A percentile compares a stretch with the other conserved stretches of the same genome.
Evolutionary conservation across 2,113 vertebrate species (phyloP).

Genomic region (Rhinoptilus africanus): DNA sequence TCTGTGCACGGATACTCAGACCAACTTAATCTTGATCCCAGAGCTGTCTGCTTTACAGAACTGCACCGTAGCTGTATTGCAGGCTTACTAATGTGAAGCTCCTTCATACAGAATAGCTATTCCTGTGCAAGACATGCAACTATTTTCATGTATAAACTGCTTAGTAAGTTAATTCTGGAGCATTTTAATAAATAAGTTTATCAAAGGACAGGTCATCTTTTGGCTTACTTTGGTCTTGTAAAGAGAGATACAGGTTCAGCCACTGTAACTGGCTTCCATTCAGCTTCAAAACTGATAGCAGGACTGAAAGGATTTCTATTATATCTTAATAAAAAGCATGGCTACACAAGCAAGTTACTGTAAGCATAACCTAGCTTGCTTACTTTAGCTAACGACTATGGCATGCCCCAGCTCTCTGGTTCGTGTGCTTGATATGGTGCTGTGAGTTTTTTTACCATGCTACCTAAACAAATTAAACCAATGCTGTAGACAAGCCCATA

Average conservation of each 20-base stretch:
- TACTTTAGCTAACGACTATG: background rate
- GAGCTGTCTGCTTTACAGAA: background rate
- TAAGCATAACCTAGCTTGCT: background rate
- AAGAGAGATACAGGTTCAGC: background rate
- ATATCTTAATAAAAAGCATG: background rate
- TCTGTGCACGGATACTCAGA: background rate
- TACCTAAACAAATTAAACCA: background rate
- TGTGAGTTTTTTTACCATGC: background rate
- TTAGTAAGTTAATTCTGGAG: background rate
- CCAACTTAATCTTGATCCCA: background rate
- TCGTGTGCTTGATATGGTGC: background rate
- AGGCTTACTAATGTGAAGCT: fast-evolving
- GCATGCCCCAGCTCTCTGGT: background rate
- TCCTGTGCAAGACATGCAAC: background rate
- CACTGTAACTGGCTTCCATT: background rate
- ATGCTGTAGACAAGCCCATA: background rate
- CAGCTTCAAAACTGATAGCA: background rate
- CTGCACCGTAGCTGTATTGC: background rate
- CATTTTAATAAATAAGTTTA: background rate
- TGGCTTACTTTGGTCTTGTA: background rate
- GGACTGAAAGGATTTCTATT: background rate
- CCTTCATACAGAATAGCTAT: background rate
- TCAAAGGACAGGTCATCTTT: background rate
- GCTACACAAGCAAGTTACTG: background rate
- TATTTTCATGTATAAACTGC: background rate